phyloP scores from a whole-genome alignment of 2,113 vertebrate species.

The Brachirus orientalis region DNA sequence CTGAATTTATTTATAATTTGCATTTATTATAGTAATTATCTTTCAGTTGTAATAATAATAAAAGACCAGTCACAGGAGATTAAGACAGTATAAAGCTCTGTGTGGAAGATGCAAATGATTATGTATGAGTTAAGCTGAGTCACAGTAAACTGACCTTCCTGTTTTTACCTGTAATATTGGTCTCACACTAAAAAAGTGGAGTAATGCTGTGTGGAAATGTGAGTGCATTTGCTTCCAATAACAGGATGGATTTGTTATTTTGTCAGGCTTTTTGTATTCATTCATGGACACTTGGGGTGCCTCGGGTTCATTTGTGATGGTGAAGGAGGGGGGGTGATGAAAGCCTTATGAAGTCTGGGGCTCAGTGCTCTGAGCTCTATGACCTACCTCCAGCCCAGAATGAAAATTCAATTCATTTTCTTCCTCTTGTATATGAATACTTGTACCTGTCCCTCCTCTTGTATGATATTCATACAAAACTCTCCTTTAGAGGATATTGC shows the following conservation, averaged over 20 bases:
- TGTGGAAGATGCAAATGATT: background rate
- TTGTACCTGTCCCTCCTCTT: conserved; percentile 21
- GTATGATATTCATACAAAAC: conserved; percentile 50
- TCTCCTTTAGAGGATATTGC: conserved; percentile 53
- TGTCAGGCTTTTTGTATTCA: conserved; percentile 54
- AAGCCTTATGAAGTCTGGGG: conserved; percentile 55
- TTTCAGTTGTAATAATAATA: background rate
- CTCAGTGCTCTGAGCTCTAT: conserved; percentile 33
- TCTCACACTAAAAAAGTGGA: conserved; percentile 18
- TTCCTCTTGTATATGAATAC: conserved; percentile 28
- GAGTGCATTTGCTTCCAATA: conserved; percentile 36
- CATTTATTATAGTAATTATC: background rate
- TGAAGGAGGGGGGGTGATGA: conserved; percentile 40
- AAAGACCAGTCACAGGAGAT: background rate
- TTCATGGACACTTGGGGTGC: conserved; percentile 27
- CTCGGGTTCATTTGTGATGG: conserved; percentile 38
- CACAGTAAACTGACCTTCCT: background rate
- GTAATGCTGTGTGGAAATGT: conserved; percentile 28
- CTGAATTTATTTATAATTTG: too few relatives aligned
- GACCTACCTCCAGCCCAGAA: conserved; percentile 42
- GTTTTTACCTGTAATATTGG: conserved; percentile 18
- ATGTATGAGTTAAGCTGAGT: background rate
- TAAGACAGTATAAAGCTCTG: too few relatives aligned
- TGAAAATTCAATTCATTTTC: conserved; percentile 55
- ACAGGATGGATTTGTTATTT: conserved; percentile 39